Evolutionary conservation across 2,888 invertebrate species (phyloP), one percentile per base, ranked within the genome.

Genomic region (Amphipyra berbera): DNA sequence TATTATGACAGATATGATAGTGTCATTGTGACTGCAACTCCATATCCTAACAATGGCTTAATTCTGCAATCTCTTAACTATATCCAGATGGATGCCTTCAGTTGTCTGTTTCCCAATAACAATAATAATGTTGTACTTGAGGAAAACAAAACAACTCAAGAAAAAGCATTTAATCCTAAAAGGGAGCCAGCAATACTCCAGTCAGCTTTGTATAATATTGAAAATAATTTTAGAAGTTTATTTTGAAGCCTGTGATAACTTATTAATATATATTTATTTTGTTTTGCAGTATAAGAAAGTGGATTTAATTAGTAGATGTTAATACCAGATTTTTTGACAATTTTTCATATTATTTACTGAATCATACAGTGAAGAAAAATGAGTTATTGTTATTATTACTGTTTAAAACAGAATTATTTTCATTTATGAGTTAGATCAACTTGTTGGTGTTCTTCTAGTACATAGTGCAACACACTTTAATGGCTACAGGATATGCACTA

Each of bases 71-170:
- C 95, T 27, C 86, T 95, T 1, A 95, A 95, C 75, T 95, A 95
- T 68, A 93, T 95, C 62, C 93, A 95, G 81, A 93, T 95, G 92
- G 95, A 95, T 87, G 92, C 91, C 15, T 89, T 95, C 75, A 95
- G 92, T 82, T 90, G 91, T 52, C 67, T 94, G 44, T 94, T 94
- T 72, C 79, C 85, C 61, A 87, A 86, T 63, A 79, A 78, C 68
- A 74, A 65, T 64, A 73, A 76, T 61, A 73, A 70, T 46, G 75
- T 52, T 47, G 37, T 58, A 37, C 40, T 62, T 45, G 59, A 64
- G 68, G 72, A 78, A 62, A 70, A 61, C 0, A 72, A 78, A 54
- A 61, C 73, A 53, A 41, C 27, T 40, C 80, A 85, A 54, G 87
- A 86, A 42, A 88, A 82, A 60, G 50, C 77, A 56, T 71, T 64